Evolutionary conservation across 2,888 invertebrate genomes (phyloP).

Genomic region (Drosophila neotestacea): DNA sequence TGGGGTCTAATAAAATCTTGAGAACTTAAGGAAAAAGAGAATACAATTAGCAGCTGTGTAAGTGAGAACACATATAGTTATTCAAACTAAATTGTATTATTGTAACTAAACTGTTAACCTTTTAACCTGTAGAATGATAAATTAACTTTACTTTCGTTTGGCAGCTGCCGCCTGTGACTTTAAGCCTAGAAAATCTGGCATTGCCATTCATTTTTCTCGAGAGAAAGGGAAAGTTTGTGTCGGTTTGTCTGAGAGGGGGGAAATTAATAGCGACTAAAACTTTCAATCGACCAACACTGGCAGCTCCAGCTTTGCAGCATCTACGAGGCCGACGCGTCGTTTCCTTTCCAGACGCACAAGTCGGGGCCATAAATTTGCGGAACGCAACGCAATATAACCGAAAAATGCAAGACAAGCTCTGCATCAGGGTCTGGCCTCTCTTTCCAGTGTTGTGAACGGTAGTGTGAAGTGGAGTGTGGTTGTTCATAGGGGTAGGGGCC

Average conservation of each 20-base stretch:
- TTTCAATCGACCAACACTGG: constrained; percentile 53
- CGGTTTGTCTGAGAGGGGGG: neutral
- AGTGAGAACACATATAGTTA: neutral
- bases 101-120: neutral
- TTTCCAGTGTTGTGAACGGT: constrained; percentile 1
- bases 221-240: constrained; percentile 54
- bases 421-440: constrained; percentile 32
- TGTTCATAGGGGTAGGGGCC: constrained; percentile 11
- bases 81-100: neutral
- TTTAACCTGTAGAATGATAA: constrained; percentile 7
- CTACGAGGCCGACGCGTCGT: constrained; percentile 16
- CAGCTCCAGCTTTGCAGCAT: constrained; percentile 40
- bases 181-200: constrained; percentile 34
- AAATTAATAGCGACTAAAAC: constrained; percentile 72
- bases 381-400: constrained; percentile 67
- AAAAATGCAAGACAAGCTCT: constrained; percentile 70
- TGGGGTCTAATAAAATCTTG: too few relatives aligned
- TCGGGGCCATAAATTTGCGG: constrained; percentile 71
- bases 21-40: neutral
- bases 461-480: neutral
- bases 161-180: constrained; percentile 26
- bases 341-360: constrained; percentile 54
- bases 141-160: constrained; percentile 20
- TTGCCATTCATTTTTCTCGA: constrained; percentile 55
- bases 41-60: neutral